Evolutionary conservation across 2,797 vertebrate species (phyloP).

Genomic region (Poecilia wingei): DNA sequence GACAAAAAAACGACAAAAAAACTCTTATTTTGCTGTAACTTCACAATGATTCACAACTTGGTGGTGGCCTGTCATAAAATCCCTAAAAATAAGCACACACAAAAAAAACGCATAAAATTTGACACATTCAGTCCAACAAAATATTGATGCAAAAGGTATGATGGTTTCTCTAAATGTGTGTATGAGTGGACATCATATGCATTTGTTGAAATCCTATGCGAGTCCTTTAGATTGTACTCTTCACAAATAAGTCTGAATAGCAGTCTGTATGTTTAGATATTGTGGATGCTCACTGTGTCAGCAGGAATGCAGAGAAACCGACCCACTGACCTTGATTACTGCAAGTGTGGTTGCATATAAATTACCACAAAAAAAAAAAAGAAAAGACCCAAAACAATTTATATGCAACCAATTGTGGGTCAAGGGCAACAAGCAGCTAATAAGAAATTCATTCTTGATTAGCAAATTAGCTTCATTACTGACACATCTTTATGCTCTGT

Average conservation of each 20-base stretch:
- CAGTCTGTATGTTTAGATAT: not conserved
- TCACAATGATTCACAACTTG: not conserved
- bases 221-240: not conserved
- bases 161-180: not conserved
- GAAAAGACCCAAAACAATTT: not conserved
- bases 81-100: too few species aligned
- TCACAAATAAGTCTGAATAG: not conserved
- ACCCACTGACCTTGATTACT: conserved; percentile 68
- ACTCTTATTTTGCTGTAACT: not conserved
- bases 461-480: conserved; percentile 67
- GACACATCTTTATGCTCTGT: conserved; percentile 50
- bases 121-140: not conserved
- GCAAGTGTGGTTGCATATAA: conserved; percentile 57
- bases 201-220: not conserved
- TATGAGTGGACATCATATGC: not conserved
- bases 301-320: conserved; percentile 23
- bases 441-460: conserved; percentile 47
- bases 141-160: not conserved
- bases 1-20: too few species aligned
- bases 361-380: conserved; percentile 27
- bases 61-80: not conserved
- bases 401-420: conserved; percentile 16
- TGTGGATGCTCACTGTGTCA: not conserved
- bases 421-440: conserved; percentile 51
- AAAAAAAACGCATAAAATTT: not conserved